Conservation (phyloP, 2,113 vertebrate species). For the Notothenia rossii region DNA sequence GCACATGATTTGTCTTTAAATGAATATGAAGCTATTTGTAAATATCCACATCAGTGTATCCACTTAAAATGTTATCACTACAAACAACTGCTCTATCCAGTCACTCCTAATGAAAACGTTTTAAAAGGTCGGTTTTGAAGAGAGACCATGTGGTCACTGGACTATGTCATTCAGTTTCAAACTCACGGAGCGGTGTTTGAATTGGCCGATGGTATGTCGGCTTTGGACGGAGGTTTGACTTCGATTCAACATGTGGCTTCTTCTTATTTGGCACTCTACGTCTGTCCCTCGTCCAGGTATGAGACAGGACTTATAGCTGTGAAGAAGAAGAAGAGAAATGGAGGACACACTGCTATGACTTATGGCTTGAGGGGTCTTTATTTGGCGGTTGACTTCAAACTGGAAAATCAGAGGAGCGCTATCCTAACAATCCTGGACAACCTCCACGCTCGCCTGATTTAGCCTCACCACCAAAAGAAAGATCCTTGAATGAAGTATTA, state of each 20-base stretch:
- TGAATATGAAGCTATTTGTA: neutral
- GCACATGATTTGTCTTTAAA: neutral
- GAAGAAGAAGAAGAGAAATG: conserved; percentile 15
- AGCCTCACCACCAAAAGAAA: conserved; percentile 23
- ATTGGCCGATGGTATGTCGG: conserved; percentile 58
- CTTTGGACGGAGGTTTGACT: conserved; percentile 57
- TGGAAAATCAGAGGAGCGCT: conserved; percentile 18
- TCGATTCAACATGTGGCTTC: conserved; percentile 56
- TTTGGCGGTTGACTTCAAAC: conserved; percentile 24
- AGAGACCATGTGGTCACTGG: conserved; percentile 50
- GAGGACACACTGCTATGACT: neutral
- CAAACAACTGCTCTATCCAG: neutral
- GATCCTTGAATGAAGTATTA: conserved; percentile 33
- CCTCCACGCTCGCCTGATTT: conserved; percentile 32
- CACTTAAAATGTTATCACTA: neutral
- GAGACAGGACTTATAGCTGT: conserved; percentile 23
- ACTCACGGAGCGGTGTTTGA: conserved; percentile 62
- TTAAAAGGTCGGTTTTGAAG: conserved; percentile 23
- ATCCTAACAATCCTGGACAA: neutral
- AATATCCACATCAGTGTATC: neutral
- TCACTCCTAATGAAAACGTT: conserved; percentile 21
- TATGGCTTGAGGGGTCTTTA: neutral
- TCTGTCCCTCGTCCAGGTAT: conserved; percentile 23
- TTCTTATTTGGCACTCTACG: conserved; percentile 27
- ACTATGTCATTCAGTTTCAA: conserved; percentile 50